Evolutionary conservation across 2,797 vertebrate genomes (phyloP).

Genomic region (Chanos chanos): DNA sequence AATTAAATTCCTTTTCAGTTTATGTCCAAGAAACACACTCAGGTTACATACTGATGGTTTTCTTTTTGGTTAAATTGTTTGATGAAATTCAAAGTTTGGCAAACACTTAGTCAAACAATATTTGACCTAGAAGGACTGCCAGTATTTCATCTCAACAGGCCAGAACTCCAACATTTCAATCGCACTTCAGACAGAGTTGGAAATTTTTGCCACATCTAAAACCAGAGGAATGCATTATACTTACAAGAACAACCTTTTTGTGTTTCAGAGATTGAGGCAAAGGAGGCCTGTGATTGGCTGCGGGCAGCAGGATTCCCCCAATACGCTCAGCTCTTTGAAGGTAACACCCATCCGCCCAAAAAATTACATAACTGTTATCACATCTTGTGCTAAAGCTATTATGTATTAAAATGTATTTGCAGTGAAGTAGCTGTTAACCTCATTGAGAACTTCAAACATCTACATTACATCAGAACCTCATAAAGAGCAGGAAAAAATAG

Average conservation of each 20-base stretch:
- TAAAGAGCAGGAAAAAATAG: no score
- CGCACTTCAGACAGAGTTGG: no score
- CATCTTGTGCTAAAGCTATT: not conserved
- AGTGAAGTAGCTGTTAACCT: not conserved
- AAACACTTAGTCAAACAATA: no score
- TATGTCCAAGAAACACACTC: no score
- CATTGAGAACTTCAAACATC: not conserved
- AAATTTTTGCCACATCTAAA: not conserved
- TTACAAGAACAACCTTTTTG: conserved; percentile 35
- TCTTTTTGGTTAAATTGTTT: no score
- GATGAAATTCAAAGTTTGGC: no score
- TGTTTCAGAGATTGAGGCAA: conserved; percentile 92
- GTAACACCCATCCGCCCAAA: conserved; percentile 52
- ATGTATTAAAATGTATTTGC: not conserved
- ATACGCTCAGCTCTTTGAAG: conserved; percentile 93
- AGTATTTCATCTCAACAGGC: no score
- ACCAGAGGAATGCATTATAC: not conserved
- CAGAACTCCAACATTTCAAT: no score
- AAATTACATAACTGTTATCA: not conserved
- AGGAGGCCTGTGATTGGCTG: conserved; percentile 97
- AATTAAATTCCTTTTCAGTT: no score
- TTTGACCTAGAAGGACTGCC: no score
- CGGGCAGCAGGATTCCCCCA: conserved; percentile 97
- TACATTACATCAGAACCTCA: not conserved
- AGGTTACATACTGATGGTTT: no score